Percentiles rank a stretch among this genome's conserved stretches.
Evolutionary conservation across 1,140 invertebrate species (phyloP).

Genomic region (Ephestia elutella): DNA sequence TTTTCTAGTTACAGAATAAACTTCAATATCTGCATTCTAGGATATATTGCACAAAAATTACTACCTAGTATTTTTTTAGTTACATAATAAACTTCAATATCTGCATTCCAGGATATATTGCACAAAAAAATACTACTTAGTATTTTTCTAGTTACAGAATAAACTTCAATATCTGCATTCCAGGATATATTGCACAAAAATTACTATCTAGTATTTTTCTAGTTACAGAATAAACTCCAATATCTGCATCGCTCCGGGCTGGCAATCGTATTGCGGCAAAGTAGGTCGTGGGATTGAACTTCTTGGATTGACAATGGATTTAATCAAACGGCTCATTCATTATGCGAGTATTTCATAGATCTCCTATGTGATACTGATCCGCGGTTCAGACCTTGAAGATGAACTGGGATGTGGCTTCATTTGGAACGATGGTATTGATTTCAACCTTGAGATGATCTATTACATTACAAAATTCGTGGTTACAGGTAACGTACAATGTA

Average conservation of each 20-base stretch:
- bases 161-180: conserved; percentile 27
- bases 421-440: not conserved
- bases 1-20: not conserved
- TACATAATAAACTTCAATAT: conserved; percentile 13
- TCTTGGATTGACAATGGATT: conserved; percentile 47
- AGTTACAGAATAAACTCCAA: not conserved
- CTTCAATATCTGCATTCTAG: conserved; percentile 32
- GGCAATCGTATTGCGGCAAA: conserved; percentile 40
- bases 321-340: conserved; percentile 42
- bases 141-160: not conserved
- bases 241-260: conserved; percentile 42
- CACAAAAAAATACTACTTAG: too few species aligned
- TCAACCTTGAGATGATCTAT: not conserved
- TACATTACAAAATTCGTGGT: not conserved
- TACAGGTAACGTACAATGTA: too few species aligned
- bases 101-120: too few species aligned
- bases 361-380: conserved; percentile 13
- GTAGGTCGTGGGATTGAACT: conserved; percentile 52
- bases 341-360: conserved; percentile 22
- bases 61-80: not conserved
- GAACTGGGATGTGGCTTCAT: not conserved
- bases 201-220: not conserved
- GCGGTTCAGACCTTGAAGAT: not conserved
- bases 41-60: too few species aligned
- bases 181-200: too few species aligned